Conservation (phyloP, 2,888 invertebrate species). For the Junonia oenone region DNA sequence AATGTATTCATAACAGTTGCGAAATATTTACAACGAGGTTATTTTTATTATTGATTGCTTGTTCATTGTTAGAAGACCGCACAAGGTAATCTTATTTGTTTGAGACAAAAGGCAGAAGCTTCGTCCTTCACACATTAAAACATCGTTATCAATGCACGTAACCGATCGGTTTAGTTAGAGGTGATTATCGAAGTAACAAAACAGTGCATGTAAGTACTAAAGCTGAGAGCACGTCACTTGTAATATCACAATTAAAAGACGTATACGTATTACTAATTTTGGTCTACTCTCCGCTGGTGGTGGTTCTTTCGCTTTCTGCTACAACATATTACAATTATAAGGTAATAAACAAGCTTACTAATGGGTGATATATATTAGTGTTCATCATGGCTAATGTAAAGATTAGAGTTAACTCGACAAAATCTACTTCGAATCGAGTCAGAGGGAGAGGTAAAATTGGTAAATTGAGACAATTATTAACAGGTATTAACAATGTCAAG, state of each 20-base stretch:
- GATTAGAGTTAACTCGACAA: slow-evolving; percentile 55
- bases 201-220: slow-evolving; percentile 66
- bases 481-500: slow-evolving; percentile 42
- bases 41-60: slow-evolving; percentile 42
- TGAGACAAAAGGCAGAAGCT: slow-evolving; percentile 63
- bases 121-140: slow-evolving; percentile 74
- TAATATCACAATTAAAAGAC: slow-evolving; percentile 33
- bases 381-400: slow-evolving; percentile 64
- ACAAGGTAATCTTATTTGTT: slow-evolving; percentile 66
- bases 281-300: slow-evolving; percentile 52
- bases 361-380: slow-evolving; percentile 41
- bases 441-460: slow-evolving; percentile 42
- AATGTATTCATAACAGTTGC: slow-evolving; percentile 9
- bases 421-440: slow-evolving; percentile 44
- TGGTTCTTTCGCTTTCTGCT: slow-evolving; percentile 43
- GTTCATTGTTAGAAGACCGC: slow-evolving; percentile 42
- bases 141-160: slow-evolving; percentile 70
- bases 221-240: slow-evolving; percentile 43
- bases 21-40: slow-evolving; percentile 28
- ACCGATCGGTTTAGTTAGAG: slow-evolving; percentile 61
- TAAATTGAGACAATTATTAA: slow-evolving; percentile 43
- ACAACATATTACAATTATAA: slow-evolving; percentile 32
- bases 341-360: slow-evolving; percentile 51
- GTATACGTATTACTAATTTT: slow-evolving; percentile 42
- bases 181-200: slow-evolving; percentile 70